Evolutionary conservation across 2,888 invertebrate species (phyloP).

Genomic region (Nineta flava): DNA sequence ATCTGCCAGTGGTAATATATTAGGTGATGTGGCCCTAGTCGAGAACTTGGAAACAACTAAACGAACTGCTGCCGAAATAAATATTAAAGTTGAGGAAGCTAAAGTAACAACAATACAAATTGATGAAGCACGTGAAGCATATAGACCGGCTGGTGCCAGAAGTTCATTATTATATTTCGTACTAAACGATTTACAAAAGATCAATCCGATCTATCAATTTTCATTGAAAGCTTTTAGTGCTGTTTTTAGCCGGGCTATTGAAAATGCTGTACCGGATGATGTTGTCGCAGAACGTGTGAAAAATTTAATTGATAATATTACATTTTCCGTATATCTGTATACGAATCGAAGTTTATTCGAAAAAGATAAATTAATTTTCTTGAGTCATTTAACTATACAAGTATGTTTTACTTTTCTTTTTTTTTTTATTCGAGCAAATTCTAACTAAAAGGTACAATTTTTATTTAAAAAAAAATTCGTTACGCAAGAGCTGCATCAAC

Average conservation of each 20-base stretch:
- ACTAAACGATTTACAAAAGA: slow-evolving; percentile 77
- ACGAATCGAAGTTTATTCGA: slow-evolving; percentile 85
- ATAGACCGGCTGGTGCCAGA: slow-evolving; percentile 67
- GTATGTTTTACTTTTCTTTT: slow-evolving; percentile 24
- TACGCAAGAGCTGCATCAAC: too few species aligned
- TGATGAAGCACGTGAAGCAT: slow-evolving; percentile 80
- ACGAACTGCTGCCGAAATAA: slow-evolving; percentile 81
- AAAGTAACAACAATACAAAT: slow-evolving; percentile 74
- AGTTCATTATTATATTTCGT: slow-evolving; percentile 89
- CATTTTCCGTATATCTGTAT: slow-evolving; percentile 73
- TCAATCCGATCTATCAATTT: slow-evolving; percentile 92
- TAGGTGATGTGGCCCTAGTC: slow-evolving; percentile 80
- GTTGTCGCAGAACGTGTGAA: slow-evolving; percentile 54
- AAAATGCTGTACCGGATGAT: slow-evolving; percentile 47
- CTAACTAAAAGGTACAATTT: too few species aligned
- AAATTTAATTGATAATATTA: slow-evolving; percentile 74
- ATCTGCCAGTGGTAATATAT: slow-evolving; percentile 80
- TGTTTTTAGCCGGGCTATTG: slow-evolving; percentile 76
- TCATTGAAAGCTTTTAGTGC: slow-evolving; percentile 86
- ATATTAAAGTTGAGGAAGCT: slow-evolving; percentile 72
- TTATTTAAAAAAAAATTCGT: too few species aligned
- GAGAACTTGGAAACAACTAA: slow-evolving; percentile 88
- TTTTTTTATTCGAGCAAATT: background rate
- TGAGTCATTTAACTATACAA: slow-evolving; percentile 73
- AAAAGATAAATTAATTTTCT: slow-evolving; percentile 78